Percentiles rank a stretch among this genome's conserved stretches.
These are phyloP conservation scores for Nyctibius grandis DNA, from an alignment of 2,797 vertebrate genomes.

Conservation along the genomic window DNA sequence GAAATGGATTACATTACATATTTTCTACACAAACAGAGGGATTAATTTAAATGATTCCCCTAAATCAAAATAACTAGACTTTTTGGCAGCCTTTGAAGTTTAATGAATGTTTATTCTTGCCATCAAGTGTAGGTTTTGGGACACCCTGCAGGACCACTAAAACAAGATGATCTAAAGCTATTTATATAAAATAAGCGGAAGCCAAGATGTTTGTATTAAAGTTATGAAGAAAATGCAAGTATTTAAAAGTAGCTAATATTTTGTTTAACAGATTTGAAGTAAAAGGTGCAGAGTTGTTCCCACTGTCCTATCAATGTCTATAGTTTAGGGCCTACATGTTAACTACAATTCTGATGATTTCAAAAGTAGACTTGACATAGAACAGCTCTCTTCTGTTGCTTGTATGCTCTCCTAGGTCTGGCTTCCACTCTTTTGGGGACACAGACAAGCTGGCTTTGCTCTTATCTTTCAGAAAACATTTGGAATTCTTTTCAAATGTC, in stretches of 20 bases:
- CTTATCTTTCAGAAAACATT: constrained; percentile 40
- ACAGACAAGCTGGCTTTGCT: background rate
- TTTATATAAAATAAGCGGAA: constrained; percentile 28
- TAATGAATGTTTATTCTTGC: constrained; percentile 51
- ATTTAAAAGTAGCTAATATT: background rate
- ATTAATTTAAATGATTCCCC: constrained; percentile 61
- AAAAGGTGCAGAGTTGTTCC: background rate
- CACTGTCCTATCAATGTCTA: background rate
- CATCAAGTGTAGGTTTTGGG: constrained; percentile 31
- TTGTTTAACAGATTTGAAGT: background rate
- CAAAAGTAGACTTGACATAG: background rate
- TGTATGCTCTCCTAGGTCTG: background rate
- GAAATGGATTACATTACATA: constrained; percentile 55
- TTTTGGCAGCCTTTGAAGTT: constrained; percentile 62
- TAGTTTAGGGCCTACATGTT: background rate
- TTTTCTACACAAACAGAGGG: constrained; percentile 40
- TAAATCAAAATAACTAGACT: constrained; percentile 62
- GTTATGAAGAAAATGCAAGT: background rate
- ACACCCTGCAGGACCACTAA: constrained; percentile 25
- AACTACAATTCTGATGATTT: background rate
- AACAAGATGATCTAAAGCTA: constrained; percentile 2
- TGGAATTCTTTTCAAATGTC: constrained; percentile 35
- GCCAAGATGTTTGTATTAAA: background rate
- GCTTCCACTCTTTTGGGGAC: background rate
- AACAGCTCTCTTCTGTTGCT: background rate